Base-by-base conservation (phyloP, 2,888 invertebrate species). In the Macrosiphum euphorbiae region DNA sequence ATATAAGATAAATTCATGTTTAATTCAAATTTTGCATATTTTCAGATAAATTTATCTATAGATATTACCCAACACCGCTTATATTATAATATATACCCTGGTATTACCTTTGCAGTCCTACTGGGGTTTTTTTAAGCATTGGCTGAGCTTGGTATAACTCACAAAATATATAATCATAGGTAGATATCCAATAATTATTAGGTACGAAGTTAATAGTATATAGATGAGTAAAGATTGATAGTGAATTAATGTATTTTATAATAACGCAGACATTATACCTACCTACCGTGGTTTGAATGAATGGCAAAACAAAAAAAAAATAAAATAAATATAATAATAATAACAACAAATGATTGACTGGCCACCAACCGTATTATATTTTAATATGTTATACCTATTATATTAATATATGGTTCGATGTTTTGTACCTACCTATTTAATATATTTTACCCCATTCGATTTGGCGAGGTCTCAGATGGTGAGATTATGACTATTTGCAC, bases 401-500 rank as follows among this genome's bases (percentile, higher is more conserved):
- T 67, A 44, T 44, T 44, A 13, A 20, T n/a, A 67, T 35, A 5
- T 67, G 67, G 67, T 67, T 78, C 20, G 78, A 20, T 78, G 35
- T 35, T 35, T 7, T 16, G 35, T 78, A 78, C 78, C 78, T 78
- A 78, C 78, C 78, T 78, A 35, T 78, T 78, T 78, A 78, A 78
- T 78, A 78, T 78, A 78, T 78, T 78, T 78, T 20, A 78, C 35
- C 35, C 78, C 78, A 35, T 78, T 78, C 20, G 78, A 78, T 78
- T 78, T 78, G 78, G 8, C 78, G 35, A 78, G 78, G 78, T 20
- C 35, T 78, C 78, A 78, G 78, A 78, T 78, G 78, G 78, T 35
- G 78, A 78, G 78, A 78, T 78, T 78, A 35, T 78, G 35, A 78
- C 20, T 78, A 78, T 78, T 78, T 78, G 78, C 78, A 78, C 35